Percentiles rank a stretch among this genome's conserved stretches.
phyloP scores from a whole-genome alignment of 2,797 vertebrate genomes.

The Pelodytes ibericus region DNA sequence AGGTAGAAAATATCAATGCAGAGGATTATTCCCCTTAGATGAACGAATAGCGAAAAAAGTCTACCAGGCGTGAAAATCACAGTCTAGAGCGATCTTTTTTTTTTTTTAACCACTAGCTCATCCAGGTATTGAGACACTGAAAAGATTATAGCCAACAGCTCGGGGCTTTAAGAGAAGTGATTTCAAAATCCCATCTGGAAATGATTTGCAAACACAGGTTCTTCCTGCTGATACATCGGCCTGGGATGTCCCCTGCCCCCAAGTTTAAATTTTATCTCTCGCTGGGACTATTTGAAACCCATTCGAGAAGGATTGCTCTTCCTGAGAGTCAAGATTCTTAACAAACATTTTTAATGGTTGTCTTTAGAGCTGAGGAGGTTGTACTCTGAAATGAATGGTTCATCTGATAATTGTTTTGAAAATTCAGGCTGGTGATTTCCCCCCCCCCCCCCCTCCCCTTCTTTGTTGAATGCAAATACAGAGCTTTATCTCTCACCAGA shows the following conservation, averaged over 20 bases:
- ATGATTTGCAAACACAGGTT: background rate
- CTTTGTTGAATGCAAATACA: constrained; percentile 19
- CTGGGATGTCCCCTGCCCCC: background rate
- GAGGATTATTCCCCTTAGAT: too few relatives aligned
- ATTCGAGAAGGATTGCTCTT: constrained; percentile 18
- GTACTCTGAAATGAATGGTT: constrained; percentile 17
- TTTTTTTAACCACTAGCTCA: constrained; percentile 9
- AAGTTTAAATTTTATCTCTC: background rate
- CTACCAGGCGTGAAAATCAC: background rate
- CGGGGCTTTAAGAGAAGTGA: background rate
- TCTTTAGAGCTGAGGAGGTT: constrained; percentile 25
- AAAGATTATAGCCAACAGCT: too few relatives aligned
- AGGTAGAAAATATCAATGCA: too few relatives aligned
- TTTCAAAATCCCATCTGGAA: constrained; percentile 3
- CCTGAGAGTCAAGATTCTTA: constrained; percentile 27
- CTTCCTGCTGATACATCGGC: background rate
- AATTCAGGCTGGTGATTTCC: constrained; percentile 1
- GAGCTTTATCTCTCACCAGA: background rate
- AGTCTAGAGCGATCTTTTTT: background rate
- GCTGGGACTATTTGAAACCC: constrained; percentile 21
- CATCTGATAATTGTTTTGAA: constrained; percentile 37
- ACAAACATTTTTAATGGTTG: constrained; percentile 27
- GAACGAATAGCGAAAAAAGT: too few relatives aligned
- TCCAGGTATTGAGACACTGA: background rate
- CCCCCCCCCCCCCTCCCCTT: too few relatives aligned